Percentiles rank a stretch among this genome's conserved stretches.
Conservation (phyloP, 1,140 invertebrate genomes). For the Schlechtendalia chinensis region DNA sequence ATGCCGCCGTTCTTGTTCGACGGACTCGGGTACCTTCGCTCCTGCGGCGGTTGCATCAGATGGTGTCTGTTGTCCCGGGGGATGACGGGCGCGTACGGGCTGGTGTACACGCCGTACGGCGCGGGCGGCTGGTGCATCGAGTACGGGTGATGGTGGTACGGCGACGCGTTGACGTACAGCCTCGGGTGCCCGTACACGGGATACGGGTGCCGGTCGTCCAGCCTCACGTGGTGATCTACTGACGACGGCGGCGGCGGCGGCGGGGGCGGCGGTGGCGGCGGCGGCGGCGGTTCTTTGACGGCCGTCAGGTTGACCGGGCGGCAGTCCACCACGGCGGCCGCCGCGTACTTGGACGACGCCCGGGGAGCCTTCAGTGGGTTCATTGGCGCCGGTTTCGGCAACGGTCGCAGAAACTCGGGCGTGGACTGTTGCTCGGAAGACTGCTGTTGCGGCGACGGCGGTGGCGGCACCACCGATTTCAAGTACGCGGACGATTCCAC, state of each 20-base stretch:
- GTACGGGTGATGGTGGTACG: constrained; percentile 28
- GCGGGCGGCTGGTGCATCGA: background rate
- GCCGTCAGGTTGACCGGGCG: constrained; percentile 38
- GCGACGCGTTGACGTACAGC: constrained; percentile 12
- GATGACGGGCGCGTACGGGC: constrained; percentile 31
- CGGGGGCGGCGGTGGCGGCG: constrained; percentile 3
- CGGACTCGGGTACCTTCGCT: constrained; percentile 52
- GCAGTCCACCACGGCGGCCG: background rate
- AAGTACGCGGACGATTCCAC: constrained; percentile 24
- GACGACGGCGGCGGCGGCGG: background rate
- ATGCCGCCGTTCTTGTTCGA: constrained; percentile 81
- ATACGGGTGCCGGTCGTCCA: background rate
- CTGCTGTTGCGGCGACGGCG: background rate
- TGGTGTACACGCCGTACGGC: constrained; percentile 28
- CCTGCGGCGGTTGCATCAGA: constrained; percentile 25
- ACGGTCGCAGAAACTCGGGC: constrained; percentile 43
- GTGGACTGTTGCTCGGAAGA: background rate
- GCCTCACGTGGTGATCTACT: background rate
- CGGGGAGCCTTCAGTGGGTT: constrained; percentile 20
- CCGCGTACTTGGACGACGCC: background rate
- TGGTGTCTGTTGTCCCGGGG: constrained; percentile 23
- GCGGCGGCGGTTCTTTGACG: constrained; percentile 16
- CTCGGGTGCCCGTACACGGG: constrained; percentile 18
- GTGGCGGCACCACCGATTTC: background rate
- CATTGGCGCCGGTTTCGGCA: constrained; percentile 42